These are phyloP conservation scores for Crenichthys baileyi DNA, from an alignment of 2,797 vertebrate species.

Conservation along the genomic window DNA sequence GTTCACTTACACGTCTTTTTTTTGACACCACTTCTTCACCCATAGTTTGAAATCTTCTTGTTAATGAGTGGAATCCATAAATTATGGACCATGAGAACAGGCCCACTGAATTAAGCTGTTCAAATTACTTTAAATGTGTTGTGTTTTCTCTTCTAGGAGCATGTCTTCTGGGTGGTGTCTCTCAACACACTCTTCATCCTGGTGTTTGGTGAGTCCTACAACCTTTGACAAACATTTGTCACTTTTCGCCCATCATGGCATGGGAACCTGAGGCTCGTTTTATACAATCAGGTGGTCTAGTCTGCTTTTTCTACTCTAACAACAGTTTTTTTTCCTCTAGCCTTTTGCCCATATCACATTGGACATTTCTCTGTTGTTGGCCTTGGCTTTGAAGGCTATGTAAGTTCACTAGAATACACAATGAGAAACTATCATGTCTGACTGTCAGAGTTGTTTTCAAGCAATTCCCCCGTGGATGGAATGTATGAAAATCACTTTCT, in stretches of 20 bases:
- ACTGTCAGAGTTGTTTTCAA: background rate
- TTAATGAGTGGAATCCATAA: background rate
- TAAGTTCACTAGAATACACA: conserved; percentile 73
- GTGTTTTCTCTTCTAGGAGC: conserved; percentile 82
- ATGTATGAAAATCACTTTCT: background rate
- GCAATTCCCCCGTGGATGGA: background rate
- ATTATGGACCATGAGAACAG: background rate
- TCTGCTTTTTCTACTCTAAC: background rate
- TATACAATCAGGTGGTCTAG: too few relatives aligned
- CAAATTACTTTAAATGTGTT: background rate
- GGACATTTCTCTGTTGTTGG: conserved; percentile 97
- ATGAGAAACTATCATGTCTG: conserved; percentile 22
- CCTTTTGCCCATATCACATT: conserved; percentile 97
- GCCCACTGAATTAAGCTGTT: background rate
- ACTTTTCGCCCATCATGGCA: background rate
- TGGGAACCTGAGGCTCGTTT: background rate
- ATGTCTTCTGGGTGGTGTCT: conserved; percentile 99
- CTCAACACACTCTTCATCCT: conserved; percentile 97
- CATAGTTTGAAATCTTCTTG: background rate
- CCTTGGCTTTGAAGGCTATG: conserved; percentile 93
- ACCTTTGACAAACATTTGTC: background rate
- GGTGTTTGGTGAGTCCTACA: conserved; percentile 90
- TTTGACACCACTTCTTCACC: background rate
- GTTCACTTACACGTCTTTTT: conserved; percentile 37
- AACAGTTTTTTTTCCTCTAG: conserved; percentile 66